A percentile compares a stretch with the other conserved stretches of the same genome.
phyloP scores from a whole-genome alignment of 1,140 invertebrate species.

The Oedothorax gibbosus region DNA sequence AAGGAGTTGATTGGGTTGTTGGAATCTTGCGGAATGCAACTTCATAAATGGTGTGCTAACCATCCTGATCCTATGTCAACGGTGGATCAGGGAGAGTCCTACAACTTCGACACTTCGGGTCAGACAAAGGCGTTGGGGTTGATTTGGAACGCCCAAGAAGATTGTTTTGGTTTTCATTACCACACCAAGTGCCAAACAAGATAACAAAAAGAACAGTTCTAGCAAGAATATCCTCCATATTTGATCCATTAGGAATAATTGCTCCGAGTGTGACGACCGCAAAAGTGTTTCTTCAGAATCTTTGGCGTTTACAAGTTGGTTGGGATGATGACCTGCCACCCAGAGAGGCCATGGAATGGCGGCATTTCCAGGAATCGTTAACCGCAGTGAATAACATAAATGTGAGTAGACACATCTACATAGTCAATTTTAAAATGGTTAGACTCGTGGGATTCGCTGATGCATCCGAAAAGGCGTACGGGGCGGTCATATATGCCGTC shows the following conservation, averaged over 20 bases:
- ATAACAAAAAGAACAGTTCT: slow-evolving; percentile 15
- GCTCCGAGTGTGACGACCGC: slow-evolving; percentile 66
- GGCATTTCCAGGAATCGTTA: slow-evolving; percentile 19
- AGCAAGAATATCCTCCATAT: slow-evolving; percentile 64
- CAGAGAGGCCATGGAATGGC: not conserved
- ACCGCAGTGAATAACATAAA: slow-evolving; percentile 24
- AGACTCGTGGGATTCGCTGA: not conserved
- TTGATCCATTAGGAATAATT: slow-evolving; percentile 70
- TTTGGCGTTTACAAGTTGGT: slow-evolving; percentile 22
- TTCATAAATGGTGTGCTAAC: slow-evolving; percentile 62
- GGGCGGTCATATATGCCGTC: not conserved
- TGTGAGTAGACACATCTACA: not conserved
- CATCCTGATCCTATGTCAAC: not conserved
- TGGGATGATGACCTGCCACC: not conserved
- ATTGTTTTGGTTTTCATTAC: slow-evolving; percentile 5
- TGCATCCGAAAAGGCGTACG: slow-evolving; percentile 9
- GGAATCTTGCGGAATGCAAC: slow-evolving; percentile 61
- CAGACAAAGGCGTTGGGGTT: not conserved
- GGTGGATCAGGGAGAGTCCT: slow-evolving; percentile 64
- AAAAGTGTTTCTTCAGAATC: slow-evolving; percentile 69
- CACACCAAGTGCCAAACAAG: not conserved
- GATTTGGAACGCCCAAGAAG: slow-evolving; percentile 4
- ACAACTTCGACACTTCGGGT: slow-evolving; percentile 60
- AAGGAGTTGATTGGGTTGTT: slow-evolving; percentile 46
- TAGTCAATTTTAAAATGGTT: not conserved